A percentile compares a stretch with the other conserved stretches of the same genome.
phyloP scores from a whole-genome alignment of 2,888 invertebrate genomes.

The Aspidiotus destructor region DNA sequence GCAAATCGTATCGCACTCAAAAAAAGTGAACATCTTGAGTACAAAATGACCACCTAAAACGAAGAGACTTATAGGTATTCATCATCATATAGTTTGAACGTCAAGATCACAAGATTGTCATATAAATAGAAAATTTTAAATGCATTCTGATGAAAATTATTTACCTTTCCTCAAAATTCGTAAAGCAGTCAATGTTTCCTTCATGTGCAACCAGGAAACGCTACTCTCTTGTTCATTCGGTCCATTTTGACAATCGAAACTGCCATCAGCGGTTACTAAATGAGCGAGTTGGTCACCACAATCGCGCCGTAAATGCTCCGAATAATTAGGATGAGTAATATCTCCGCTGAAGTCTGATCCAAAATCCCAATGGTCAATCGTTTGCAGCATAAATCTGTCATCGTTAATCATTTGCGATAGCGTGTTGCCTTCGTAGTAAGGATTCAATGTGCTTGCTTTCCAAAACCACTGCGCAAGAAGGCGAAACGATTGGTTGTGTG shows the following conservation, averaged over 20 bases:
- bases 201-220: slow-evolving; percentile 69
- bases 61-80: slow-evolving; percentile 25
- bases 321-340: slow-evolving; percentile 55
- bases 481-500: slow-evolving; percentile 17
- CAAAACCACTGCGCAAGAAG: slow-evolving; percentile 60
- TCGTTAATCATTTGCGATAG: slow-evolving; percentile 62
- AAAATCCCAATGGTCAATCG: slow-evolving; percentile 73
- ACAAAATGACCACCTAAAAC: slow-evolving; percentile 64
- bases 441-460: slow-evolving; percentile 79
- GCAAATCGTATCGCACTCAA: slow-evolving; percentile 69
- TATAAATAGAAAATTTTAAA: neutral
- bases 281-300: slow-evolving; percentile 21
- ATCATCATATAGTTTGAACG: too few species aligned
- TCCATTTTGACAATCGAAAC: slow-evolving; percentile 72
- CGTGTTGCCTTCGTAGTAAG: slow-evolving; percentile 80
- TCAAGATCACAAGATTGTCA: too few species aligned
- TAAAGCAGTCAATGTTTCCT: slow-evolving; percentile 49
- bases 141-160: neutral
- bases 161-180: slow-evolving; percentile 40
- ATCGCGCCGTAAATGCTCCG: slow-evolving; percentile 1
- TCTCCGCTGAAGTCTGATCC: slow-evolving; percentile 78
- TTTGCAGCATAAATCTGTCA: slow-evolving; percentile 72
- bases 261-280: slow-evolving; percentile 87
- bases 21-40: slow-evolving; percentile 82
- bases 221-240: slow-evolving; percentile 78